Evolutionary conservation across 2,113 vertebrate species (phyloP).

Genomic region (Psephotus haematonotus): DNA sequence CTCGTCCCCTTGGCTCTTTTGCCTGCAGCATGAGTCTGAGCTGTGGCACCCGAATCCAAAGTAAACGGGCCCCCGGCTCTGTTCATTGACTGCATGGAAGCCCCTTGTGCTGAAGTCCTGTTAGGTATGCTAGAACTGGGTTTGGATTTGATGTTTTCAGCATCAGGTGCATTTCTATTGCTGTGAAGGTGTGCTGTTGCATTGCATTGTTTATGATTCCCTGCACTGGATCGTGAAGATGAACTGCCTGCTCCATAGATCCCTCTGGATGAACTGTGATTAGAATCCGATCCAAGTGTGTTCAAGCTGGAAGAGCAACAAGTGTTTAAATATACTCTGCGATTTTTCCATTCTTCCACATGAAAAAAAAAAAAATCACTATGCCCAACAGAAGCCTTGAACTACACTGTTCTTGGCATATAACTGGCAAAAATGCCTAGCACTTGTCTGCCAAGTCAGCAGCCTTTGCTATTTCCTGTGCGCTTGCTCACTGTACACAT

Average conservation of each 20-base stretch:
- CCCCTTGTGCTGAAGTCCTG: conserved; percentile 81
- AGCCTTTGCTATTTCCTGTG: neutral
- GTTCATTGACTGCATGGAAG: conserved; percentile 69
- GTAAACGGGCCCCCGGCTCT: conserved; percentile 66
- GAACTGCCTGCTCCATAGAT: conserved; percentile 79
- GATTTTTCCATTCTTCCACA: neutral
- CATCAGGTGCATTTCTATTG: conserved; percentile 77
- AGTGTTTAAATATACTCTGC: neutral
- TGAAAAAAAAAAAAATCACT: neutral
- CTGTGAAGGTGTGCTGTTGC: conserved; percentile 74
- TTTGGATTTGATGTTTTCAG: conserved; percentile 82
- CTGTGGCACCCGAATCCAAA: conserved; percentile 69
- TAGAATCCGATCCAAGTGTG: conserved; percentile 80
- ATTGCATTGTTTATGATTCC: conserved; percentile 80
- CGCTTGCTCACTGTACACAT: accelerated
- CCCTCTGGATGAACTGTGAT: conserved; percentile 82
- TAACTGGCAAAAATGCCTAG: neutral
- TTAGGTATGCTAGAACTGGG: conserved; percentile 65
- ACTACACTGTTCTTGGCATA: neutral
- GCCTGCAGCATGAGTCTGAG: conserved; percentile 76
- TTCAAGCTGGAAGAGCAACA: conserved; percentile 82
- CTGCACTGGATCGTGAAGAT: conserved; percentile 71
- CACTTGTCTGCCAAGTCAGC: neutral
- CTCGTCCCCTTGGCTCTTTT: conserved; percentile 78
- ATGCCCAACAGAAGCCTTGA: neutral